Conservation (phyloP, 2,113 vertebrate genomes). For the Suncus etruscus region DNA sequence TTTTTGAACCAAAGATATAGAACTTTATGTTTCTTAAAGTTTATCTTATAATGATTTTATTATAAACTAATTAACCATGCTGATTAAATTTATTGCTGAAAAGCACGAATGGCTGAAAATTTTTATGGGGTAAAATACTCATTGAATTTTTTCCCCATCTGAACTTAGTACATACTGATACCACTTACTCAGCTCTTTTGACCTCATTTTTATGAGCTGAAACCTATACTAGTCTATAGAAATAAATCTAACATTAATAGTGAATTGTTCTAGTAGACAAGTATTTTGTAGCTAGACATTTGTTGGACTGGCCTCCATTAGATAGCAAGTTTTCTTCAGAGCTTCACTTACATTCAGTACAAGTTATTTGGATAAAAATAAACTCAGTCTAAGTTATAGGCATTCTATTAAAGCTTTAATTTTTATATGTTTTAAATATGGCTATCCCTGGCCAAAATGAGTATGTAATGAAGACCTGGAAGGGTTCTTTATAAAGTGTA, state of each 20-base stretch:
- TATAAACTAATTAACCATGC: neutral
- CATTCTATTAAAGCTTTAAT: neutral
- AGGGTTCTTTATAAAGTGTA: no score
- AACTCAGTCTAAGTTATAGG: neutral
- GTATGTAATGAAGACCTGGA: neutral
- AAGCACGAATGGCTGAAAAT: neutral
- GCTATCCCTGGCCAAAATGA: neutral
- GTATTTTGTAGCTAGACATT: neutral
- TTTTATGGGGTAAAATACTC: constrained; percentile 19
- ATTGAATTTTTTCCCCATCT: neutral
- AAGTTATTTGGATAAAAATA: neutral
- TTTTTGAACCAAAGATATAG: neutral
- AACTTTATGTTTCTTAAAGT: neutral
- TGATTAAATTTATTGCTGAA: neutral
- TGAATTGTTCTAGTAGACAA: neutral
- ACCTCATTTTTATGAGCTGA: neutral
- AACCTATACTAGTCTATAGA: neutral
- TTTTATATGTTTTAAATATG: neutral
- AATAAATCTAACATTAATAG: neutral
- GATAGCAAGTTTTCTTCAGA: neutral
- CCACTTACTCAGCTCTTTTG: neutral
- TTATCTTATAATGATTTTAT: constrained; percentile 3
- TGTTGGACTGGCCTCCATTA: neutral
- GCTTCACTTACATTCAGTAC: neutral
- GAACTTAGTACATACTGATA: neutral